Evolutionary conservation across 2,888 invertebrate genomes (phyloP).

Genomic region (Hypena proboscidalis): DNA sequence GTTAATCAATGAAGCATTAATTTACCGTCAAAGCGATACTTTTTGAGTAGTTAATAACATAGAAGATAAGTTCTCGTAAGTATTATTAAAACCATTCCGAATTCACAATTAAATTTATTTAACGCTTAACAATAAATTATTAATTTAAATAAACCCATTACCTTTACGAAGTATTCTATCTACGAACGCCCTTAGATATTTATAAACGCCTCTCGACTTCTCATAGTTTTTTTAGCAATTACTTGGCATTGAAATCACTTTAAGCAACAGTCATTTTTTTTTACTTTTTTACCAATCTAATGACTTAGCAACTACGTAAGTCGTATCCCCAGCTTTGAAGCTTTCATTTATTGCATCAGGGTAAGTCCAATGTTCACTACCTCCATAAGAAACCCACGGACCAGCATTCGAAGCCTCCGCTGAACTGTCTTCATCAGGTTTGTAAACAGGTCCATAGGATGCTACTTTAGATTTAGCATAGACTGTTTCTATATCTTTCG

Average conservation of each 20-base stretch:
- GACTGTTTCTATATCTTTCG: slow-evolving; percentile 60
- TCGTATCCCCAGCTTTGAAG: slow-evolving; percentile 27
- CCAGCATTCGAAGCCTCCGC: slow-evolving; percentile 5
- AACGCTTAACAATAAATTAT: background rate
- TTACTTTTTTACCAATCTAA: too few relatives aligned
- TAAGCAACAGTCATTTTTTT: too few relatives aligned
- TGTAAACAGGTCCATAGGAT: slow-evolving; percentile 51
- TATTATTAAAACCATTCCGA: too few relatives aligned
- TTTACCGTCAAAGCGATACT: too few relatives aligned
- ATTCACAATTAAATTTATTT: background rate
- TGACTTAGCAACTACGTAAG: slow-evolving; percentile 50
- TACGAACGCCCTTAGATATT: too few relatives aligned
- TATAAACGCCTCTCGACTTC: too few relatives aligned
- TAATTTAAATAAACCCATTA: background rate
- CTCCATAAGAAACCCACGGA: slow-evolving; percentile 9
- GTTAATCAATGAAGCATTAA: too few relatives aligned
- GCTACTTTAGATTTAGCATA: slow-evolving; percentile 69
- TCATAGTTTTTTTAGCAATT: too few relatives aligned
- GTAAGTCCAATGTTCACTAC: too few relatives aligned
- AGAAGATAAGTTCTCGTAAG: too few relatives aligned
- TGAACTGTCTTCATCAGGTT: slow-evolving; percentile 8
- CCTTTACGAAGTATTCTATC: background rate
- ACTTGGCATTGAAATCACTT: too few relatives aligned
- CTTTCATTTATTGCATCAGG: background rate
- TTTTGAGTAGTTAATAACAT: too few relatives aligned